Conservation (phyloP, 2,113 vertebrate genomes). For the Lontra canadensis region DNA sequence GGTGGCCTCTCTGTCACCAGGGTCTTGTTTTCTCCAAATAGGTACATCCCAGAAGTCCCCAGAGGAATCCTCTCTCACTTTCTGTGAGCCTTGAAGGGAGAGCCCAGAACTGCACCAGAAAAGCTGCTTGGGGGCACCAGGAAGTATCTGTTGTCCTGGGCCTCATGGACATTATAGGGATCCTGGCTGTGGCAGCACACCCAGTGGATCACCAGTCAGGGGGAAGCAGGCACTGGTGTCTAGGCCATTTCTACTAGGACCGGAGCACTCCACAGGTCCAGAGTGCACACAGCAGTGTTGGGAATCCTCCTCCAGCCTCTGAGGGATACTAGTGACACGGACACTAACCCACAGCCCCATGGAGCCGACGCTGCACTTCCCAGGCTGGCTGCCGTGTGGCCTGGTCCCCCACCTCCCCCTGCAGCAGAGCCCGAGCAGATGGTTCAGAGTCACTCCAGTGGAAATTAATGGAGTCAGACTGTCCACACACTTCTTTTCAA, state of each 20-base stretch:
- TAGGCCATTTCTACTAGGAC: background rate
- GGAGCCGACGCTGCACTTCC: background rate
- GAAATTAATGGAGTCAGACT: conserved; percentile 88
- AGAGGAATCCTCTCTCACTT: background rate
- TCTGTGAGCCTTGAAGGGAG: background rate
- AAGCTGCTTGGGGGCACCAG: background rate
- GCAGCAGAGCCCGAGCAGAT: conserved; percentile 83
- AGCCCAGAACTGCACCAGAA: background rate
- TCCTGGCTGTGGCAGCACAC: background rate
- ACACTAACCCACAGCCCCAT: background rate
- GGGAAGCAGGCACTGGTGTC: background rate
- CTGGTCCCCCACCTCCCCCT: background rate
- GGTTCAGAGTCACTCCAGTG: conserved; percentile 83
- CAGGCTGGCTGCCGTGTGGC: background rate
- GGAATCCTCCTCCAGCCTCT: background rate
- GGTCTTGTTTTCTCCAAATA: background rate
- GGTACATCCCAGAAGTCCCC: background rate
- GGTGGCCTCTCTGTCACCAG: background rate
- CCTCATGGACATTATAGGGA: background rate
- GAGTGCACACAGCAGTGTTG: background rate
- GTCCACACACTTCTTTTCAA: conserved; percentile 85
- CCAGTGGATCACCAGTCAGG: background rate
- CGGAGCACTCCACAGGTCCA: background rate
- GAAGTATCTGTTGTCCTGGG: background rate
- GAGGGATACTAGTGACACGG: background rate